phyloP scores from a whole-genome alignment of 2,797 vertebrate genomes.

The Ptychobarbus kaznakovi region DNA sequence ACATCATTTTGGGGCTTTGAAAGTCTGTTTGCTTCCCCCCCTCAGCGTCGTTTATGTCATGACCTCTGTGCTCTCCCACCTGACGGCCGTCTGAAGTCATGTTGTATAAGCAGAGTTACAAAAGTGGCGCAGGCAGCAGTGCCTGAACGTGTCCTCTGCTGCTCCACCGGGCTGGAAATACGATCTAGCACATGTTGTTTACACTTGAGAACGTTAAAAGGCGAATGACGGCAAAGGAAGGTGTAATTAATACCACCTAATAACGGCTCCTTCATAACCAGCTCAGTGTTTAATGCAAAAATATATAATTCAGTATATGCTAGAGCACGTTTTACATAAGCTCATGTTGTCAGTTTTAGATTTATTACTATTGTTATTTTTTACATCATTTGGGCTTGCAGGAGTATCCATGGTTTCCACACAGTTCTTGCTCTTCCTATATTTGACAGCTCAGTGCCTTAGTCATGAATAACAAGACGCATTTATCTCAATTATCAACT shows the following conservation, averaged over 20 bases:
- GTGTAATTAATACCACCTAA: neutral
- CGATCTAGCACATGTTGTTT: conserved; percentile 39
- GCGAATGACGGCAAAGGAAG: neutral
- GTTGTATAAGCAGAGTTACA: conserved; percentile 43
- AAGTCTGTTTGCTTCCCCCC: neutral
- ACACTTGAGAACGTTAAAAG: conserved; percentile 5
- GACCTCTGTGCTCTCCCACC: conserved; percentile 28
- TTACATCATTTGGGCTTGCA: neutral
- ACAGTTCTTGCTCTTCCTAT: neutral
- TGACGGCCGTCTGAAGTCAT: conserved; percentile 41
- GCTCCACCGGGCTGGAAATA: neutral
- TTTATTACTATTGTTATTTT: neutral
- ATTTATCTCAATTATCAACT: conserved; percentile 21
- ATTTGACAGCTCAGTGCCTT: conserved; percentile 2
- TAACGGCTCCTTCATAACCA: neutral
- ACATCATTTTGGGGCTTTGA: neutral
- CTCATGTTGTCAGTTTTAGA: neutral
- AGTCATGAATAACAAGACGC: conserved; percentile 18
- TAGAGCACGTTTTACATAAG: neutral
- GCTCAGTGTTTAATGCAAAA: neutral
- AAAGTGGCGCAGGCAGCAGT: conserved; percentile 11
- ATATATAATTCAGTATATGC: neutral
- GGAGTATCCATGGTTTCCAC: conserved; percentile 1
- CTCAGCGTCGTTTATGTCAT: conserved; percentile 27
- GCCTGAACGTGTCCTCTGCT: conserved; percentile 13